Percentiles rank a stretch among this genome's conserved stretches.
phyloP scores from a whole-genome alignment of 2,888 invertebrate genomes.

The Odontomyia ornata region DNA sequence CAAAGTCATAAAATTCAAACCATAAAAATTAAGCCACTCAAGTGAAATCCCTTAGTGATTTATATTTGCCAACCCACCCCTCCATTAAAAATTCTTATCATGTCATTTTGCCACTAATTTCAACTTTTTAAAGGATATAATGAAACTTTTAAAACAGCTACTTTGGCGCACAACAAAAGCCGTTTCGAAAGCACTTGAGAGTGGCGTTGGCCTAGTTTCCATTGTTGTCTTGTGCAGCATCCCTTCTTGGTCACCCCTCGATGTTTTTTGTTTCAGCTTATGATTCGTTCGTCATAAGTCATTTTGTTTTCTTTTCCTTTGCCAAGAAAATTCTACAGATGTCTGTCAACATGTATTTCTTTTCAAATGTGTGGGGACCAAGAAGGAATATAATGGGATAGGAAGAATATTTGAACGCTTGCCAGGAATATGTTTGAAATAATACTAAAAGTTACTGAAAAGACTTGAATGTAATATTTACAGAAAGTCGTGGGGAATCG shows the following conservation, averaged over 20 bases:
- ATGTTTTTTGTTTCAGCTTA: neutral
- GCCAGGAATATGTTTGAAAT: neutral
- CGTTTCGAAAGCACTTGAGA: too few relatives aligned
- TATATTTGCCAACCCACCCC: too few relatives aligned
- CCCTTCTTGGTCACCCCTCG: neutral
- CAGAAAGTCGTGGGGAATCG: neutral
- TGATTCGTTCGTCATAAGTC: neutral
- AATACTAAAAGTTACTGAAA: neutral
- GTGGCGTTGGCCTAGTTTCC: neutral
- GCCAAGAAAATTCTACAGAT: neutral
- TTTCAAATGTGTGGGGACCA: neutral
- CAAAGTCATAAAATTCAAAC: too few relatives aligned
- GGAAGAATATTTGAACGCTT: neutral
- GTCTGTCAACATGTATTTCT: neutral
- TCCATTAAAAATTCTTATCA: too few relatives aligned
- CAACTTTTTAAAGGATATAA: too few relatives aligned
- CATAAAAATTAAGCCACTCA: too few relatives aligned
- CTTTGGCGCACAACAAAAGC: too few relatives aligned
- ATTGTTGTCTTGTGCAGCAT: neutral
- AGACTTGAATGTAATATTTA: neutral
- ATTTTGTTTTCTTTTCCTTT: neutral
- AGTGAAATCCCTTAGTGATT: too few relatives aligned
- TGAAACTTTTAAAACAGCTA: too few relatives aligned
- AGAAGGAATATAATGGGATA: neutral
- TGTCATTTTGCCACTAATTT: too few relatives aligned